phyloP scores from a whole-genome alignment of 2,797 vertebrate genomes.

The Lagodon rhomboides region DNA sequence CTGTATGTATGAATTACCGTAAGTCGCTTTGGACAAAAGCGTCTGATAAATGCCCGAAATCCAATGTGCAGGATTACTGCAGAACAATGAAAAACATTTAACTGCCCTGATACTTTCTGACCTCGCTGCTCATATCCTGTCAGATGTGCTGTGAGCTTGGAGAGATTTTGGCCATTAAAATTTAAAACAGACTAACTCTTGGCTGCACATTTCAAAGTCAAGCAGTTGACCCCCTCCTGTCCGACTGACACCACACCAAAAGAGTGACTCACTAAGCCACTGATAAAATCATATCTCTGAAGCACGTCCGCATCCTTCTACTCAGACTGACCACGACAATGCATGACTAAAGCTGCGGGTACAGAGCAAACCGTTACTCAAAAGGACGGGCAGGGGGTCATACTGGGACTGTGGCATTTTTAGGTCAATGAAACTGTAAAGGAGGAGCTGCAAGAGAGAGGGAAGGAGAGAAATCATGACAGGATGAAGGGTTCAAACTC shows the following conservation, averaged over 20 bases:
- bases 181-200: not conserved
- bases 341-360: conserved; percentile 43
- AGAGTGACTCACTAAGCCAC: conserved; percentile 55
- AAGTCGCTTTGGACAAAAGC: too few species aligned
- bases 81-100: not conserved
- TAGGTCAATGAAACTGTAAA: conserved; percentile 61
- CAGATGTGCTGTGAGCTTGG: not conserved
- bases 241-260: conserved; percentile 44
- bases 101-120: not conserved
- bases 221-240: conserved; percentile 1
- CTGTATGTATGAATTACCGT: too few species aligned
- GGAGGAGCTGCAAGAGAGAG: conserved; percentile 15
- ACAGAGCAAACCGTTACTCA: conserved; percentile 47
- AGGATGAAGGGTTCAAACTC: conserved; percentile 29
- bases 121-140: conserved; percentile 1
- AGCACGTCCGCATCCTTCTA: conserved; percentile 31
- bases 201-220: conserved; percentile 15
- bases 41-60: too few species aligned
- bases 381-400: conserved; percentile 21
- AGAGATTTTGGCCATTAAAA: conserved; percentile 21
- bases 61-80: not conserved
- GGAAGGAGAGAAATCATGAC: not conserved
- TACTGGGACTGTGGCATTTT: conserved; percentile 58
- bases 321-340: conserved; percentile 40
- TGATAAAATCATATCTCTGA: conserved; percentile 52